Evolutionary conservation across 1,140 invertebrate species (phyloP).

Genomic region (Anadara kagoshimensis): DNA sequence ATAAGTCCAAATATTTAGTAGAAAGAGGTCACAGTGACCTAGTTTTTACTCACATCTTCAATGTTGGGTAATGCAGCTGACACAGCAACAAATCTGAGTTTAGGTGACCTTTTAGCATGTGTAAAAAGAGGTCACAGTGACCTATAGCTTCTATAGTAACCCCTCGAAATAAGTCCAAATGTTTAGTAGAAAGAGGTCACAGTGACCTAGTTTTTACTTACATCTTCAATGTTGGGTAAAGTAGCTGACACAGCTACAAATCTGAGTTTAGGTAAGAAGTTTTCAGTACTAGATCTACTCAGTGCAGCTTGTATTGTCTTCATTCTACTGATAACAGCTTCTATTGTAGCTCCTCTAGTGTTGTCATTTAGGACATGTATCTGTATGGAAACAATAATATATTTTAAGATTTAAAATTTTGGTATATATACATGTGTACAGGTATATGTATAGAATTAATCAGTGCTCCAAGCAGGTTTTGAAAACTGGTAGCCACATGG

Average conservation of each 20-base stretch:
- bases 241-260: slow-evolving; percentile 88
- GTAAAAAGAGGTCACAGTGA: no score
- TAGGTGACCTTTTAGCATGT: no score
- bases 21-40: no score
- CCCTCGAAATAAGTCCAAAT: no score
- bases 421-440: not conserved
- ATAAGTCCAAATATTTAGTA: no score
- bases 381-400: slow-evolving; percentile 56
- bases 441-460: not conserved
- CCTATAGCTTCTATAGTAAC: no score
- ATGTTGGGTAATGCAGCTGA: slow-evolving; percentile 88
- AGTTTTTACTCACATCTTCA: slow-evolving; percentile 76
- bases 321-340: slow-evolving; percentile 86
- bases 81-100: slow-evolving; percentile 82
- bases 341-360: slow-evolving; percentile 83
- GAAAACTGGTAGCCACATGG: no score
- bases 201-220: slow-evolving; percentile 45
- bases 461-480: no score
- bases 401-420: not conserved
- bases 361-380: slow-evolving; percentile 83
- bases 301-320: slow-evolving; percentile 76
- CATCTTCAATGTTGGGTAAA: slow-evolving; percentile 85
- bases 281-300: slow-evolving; percentile 16
- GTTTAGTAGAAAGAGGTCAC: no score
- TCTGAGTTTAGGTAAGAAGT: slow-evolving; percentile 71